Evolutionary conservation across 2,888 invertebrate species (phyloP), one percentile per base, ranked within the genome.

Genomic region (Mythimna albipuncta): DNA sequence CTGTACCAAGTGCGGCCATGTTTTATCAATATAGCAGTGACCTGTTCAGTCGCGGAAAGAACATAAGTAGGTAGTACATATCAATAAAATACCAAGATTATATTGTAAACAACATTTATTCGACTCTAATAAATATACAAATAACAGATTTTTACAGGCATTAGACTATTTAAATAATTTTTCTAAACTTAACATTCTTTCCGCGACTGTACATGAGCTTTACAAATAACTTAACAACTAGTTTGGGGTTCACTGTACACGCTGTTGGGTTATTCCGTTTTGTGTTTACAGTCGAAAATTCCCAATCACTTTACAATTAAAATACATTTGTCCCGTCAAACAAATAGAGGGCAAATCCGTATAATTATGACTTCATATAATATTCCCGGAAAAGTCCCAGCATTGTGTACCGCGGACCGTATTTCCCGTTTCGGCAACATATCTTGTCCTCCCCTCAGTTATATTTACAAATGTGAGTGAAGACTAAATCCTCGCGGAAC

Each of bases 41-140:
- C 75, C 72, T 80, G 77, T 80, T 63, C 86, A 86, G 86, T 86
- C 85, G 85, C 83, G 77, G 82, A 86, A 86, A 85, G 86, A 82
- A 79, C 80, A 75, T 76, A 35, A 64, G 74, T 50, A 84, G 82
- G 84, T 63, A 65, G 59, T 69, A 72, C 66, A 71, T 69, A 68
- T 71, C 69, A 79, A 84, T 82, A 79, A 81, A 81, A 81, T 81
- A 85, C 81, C 77, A 82, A 83, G 78, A 64, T 63, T 71, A 73
- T 70, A 82, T 81, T 52, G 74, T 78, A 75, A 83, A 85, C 81
- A 84, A 84, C 80, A 77, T 86, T 86, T 85, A 85, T 86, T 86
- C 65, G 69, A 78, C 71, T 83, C 78, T 86, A 81, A 86, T 86
- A 86, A 86, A 86, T 85, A 85, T 82, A 86, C 80, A 86, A 83